phyloP scores from a whole-genome alignment of 92 coral and sea anemone species.

The Epizoanthus rinbou region DNA sequence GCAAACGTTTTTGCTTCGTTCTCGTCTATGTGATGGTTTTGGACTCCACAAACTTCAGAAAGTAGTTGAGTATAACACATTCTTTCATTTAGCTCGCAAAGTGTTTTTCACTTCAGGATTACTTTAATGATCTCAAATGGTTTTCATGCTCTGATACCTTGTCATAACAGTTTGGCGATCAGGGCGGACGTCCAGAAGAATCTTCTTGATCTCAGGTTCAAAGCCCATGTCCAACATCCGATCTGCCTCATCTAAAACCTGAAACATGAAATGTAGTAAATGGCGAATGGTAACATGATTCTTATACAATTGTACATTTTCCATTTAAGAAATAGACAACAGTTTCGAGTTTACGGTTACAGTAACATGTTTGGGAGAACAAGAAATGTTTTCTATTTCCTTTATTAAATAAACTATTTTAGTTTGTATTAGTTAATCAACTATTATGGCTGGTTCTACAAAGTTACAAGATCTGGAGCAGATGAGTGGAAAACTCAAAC shows the following conservation, averaged over 20 bases:
- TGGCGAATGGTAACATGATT: too few species aligned
- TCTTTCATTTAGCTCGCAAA: too few species aligned
- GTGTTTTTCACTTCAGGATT: too few species aligned
- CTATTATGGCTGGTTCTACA: too few species aligned
- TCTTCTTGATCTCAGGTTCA: constrained; percentile 96
- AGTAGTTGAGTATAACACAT: too few species aligned
- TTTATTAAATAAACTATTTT: too few species aligned
- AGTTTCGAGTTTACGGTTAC: neutral
- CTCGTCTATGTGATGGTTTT: too few species aligned
- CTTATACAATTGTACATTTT: neutral
- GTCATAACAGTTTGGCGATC: constrained; percentile 97
- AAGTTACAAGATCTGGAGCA: too few species aligned
- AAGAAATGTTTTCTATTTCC: neutral
- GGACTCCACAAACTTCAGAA: too few species aligned
- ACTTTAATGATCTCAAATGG: neutral
- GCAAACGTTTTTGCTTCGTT: too few species aligned
- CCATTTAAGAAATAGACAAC: neutral
- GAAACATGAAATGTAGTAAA: neutral
- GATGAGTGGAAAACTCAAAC: too few species aligned
- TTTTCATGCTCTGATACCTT: constrained; percentile 55
- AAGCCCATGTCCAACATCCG: constrained; percentile 99
- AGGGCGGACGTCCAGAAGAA: constrained; percentile 96
- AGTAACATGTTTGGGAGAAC: neutral
- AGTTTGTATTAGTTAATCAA: too few species aligned
- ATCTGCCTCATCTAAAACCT: constrained; percentile 98